Evolutionary conservation across 2,797 vertebrate genomes (phyloP).

Genomic region (Prunella strophiata): DNA sequence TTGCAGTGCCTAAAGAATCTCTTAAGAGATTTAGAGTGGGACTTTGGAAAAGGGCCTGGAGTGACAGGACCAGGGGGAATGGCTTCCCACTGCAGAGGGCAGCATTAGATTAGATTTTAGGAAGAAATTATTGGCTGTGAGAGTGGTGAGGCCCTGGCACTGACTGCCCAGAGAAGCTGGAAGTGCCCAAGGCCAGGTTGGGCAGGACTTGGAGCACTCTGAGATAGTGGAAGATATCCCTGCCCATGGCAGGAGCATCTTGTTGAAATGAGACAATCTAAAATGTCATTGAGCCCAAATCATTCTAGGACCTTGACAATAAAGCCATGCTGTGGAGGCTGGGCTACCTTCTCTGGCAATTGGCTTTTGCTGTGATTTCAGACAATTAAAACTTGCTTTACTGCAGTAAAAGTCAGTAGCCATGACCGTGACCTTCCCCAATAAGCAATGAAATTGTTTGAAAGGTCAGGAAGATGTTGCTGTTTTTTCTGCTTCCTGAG

Average conservation of each 20-base stretch:
- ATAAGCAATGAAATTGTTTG: background rate
- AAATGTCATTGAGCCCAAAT: background rate
- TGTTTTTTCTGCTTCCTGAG: background rate
- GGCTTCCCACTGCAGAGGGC: background rate
- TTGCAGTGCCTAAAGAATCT: background rate
- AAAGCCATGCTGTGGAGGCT: background rate
- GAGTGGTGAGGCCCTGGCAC: background rate
- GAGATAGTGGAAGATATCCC: background rate
- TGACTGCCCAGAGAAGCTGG: background rate
- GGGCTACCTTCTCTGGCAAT: background rate
- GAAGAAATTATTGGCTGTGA: background rate
- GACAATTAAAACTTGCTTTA: background rate
- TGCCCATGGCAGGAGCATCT: background rate
- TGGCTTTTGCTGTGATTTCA: background rate
- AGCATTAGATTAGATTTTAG: background rate
- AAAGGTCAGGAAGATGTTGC: background rate
- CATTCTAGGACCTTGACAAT: background rate
- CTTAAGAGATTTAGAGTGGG: background rate
- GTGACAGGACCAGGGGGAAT: background rate
- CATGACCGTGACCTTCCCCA: background rate
- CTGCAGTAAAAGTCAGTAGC: background rate
- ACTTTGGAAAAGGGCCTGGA: background rate
- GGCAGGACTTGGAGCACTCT: accelerated
- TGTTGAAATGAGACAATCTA: background rate
- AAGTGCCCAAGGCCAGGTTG: background rate